Evolutionary conservation across 2,113 vertebrate species (phyloP), one percentile per base, ranked within the genome.

Genomic region (Microcebus jonahi): DNA sequence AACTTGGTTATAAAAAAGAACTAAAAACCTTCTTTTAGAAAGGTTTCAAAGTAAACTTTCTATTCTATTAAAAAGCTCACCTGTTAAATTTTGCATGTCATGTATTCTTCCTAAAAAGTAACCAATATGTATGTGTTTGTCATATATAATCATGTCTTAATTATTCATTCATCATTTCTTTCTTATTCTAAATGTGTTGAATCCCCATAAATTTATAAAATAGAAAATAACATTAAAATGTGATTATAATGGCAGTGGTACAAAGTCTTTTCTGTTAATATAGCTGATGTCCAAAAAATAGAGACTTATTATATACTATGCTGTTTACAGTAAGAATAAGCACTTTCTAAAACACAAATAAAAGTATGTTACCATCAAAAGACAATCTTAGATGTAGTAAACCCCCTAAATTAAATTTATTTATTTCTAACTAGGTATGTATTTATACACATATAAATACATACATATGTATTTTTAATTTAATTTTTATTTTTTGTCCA

Each of bases 1-100:
- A 91, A 95, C 25, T 92, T 94, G 15, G 9, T 65, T 97, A 94
- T 92, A 70, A 95, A 85, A 93, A 93, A 53, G 0, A 76, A 82
- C 34, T 59, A 36, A 50, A 90, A 90, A 31, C 2, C 12, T 86
- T 91, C 25, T 39, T 55, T 82, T 61, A 11, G 23, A 89, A 94
- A 55, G 86, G 1, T 42, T 88, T 85, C 2, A 91, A 29, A 84
- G 31, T 45, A 25, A 93, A 82, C 17, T 70, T 90, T 79, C 50
- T 88, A 12, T 15, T 61, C 45, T 93, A 29, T 86, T 75, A 48
- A 61, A 8, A 81, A 80, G n/a, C 21, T 93, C 70, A 81, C 59
- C 53, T 90, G 11, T 79, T 80, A 90, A 55, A 29, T 85, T 94
- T 91, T 87, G 21, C 21, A 73, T 65, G 70, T 68, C 4, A 84